Conservation (phyloP, 2,113 vertebrate species). For the Heterotis niloticus region DNA sequence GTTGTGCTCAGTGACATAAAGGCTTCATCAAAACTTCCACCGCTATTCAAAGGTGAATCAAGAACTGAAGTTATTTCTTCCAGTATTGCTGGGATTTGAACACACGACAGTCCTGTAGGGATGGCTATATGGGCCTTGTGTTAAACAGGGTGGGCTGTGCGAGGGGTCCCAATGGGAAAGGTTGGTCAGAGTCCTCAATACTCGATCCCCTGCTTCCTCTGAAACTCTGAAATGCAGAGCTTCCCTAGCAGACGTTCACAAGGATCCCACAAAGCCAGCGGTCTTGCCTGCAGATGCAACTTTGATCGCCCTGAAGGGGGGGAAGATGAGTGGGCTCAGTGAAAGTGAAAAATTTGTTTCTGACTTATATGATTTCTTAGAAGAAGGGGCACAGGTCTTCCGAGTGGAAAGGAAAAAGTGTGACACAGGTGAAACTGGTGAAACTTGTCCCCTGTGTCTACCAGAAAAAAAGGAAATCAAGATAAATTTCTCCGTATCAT, state of each 20-base stretch:
- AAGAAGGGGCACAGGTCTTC: constrained; percentile 31
- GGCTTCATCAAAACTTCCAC: not conserved
- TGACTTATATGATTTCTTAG: constrained; percentile 46
- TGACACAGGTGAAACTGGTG: not conserved
- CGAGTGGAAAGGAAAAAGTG: not conserved
- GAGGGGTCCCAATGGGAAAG: constrained; percentile 48
- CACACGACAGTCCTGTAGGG: constrained; percentile 38
- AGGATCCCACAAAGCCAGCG: constrained; percentile 29
- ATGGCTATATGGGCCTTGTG: constrained; percentile 49
- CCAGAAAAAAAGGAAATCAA: not conserved
- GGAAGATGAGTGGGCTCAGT: constrained; percentile 38
- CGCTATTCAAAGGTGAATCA: not conserved
- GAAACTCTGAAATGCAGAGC: constrained; percentile 1
- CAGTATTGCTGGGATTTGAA: constrained; percentile 46
- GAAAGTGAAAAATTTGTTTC: constrained; percentile 42
- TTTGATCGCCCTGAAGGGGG: not conserved
- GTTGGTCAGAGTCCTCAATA: constrained; percentile 41
- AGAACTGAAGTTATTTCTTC: constrained; percentile 29
- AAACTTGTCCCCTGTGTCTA: not conserved
- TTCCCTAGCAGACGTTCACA: too few relatives aligned
- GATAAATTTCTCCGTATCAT: too few relatives aligned
- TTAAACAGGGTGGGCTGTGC: constrained; percentile 54
- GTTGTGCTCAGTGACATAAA: not conserved
- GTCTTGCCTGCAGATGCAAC: constrained; percentile 42
- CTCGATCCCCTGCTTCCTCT: too few relatives aligned